These are phyloP conservation scores for Amaurobius ferox DNA, from an alignment of 2,888 invertebrate genomes.

Conservation along the genomic window DNA sequence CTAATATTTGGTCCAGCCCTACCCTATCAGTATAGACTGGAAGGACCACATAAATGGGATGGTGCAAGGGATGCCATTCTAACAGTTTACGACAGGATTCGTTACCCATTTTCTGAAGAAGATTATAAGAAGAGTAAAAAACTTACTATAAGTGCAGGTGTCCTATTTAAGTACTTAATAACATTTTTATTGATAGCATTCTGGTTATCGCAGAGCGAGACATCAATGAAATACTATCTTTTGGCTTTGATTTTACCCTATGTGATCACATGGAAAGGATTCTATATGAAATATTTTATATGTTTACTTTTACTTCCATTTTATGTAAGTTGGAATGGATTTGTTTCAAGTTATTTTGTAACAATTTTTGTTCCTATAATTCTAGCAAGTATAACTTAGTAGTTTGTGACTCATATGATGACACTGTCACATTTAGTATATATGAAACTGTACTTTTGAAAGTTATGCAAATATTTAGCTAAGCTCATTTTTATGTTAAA, in stretches of 20 bases:
- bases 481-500: no score
- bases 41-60: conserved; percentile 70
- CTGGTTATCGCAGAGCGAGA: conserved; percentile 39
- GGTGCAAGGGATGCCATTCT: conserved; percentile 69
- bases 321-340: conserved; percentile 49
- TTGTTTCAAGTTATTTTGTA: conserved; percentile 40
- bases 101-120: conserved; percentile 33
- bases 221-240: conserved; percentile 37
- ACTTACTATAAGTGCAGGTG: neutral
- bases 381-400: conserved; percentile 24
- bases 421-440: no score
- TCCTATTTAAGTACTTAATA: conserved; percentile 38
- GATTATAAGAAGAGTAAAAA: conserved; percentile 12
- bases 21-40: conserved; percentile 67
- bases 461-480: no score
- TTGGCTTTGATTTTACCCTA: conserved; percentile 42
- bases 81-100: conserved; percentile 51
- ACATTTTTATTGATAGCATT: conserved; percentile 39
- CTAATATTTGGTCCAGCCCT: conserved; percentile 61
- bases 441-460: no score
- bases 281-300: conserved; percentile 50
- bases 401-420: no score
- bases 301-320: conserved; percentile 47
- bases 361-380: conserved; percentile 59
- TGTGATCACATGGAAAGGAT: conserved; percentile 51